Conservation (phyloP, 1,140 invertebrate genomes). For the Paralvinella palmiformis region DNA sequence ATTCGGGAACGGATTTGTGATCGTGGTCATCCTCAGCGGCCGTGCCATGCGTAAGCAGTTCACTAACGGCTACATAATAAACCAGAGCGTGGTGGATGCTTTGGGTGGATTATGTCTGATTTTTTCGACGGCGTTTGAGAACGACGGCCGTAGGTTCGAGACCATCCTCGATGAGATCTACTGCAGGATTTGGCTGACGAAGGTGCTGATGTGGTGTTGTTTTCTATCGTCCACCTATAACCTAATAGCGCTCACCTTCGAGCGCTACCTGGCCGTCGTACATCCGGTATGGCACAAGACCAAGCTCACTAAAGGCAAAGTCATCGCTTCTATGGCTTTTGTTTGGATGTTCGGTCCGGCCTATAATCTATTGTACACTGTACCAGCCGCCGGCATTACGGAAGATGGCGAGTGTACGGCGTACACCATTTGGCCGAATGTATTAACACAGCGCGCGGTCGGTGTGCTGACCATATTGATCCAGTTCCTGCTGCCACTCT, state of each 20-base stretch:
- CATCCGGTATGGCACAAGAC: constrained; percentile 13
- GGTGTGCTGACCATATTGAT: constrained; percentile 2
- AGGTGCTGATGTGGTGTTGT: constrained; percentile 11
- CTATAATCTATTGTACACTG: neutral
- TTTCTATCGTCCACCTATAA: constrained; percentile 17
- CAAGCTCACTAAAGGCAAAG: constrained; percentile 5
- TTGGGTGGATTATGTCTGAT: constrained; percentile 10
- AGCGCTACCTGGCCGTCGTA: constrained; percentile 18
- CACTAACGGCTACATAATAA: constrained; percentile 6
- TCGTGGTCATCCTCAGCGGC: constrained; percentile 11
- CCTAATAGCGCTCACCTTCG: constrained; percentile 10
- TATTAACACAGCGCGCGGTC: neutral
- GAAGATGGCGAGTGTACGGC: too few species aligned
- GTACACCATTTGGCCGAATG: neutral
- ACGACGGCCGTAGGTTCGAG: neutral
- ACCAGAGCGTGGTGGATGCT: constrained; percentile 16
- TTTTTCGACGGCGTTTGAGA: neutral
- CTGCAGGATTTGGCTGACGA: constrained; percentile 17
- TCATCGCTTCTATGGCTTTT: neutral
- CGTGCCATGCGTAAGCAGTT: constrained; percentile 11
- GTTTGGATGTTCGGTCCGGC: neutral
- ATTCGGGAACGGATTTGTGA: constrained; percentile 10
- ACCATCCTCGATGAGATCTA: constrained; percentile 1
- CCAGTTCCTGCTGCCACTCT: neutral
- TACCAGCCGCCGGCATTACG: constrained; percentile 1